These are phyloP conservation scores for Antheraea yamamai DNA, from an alignment of 2,888 invertebrate genomes.

Conservation along the genomic window DNA sequence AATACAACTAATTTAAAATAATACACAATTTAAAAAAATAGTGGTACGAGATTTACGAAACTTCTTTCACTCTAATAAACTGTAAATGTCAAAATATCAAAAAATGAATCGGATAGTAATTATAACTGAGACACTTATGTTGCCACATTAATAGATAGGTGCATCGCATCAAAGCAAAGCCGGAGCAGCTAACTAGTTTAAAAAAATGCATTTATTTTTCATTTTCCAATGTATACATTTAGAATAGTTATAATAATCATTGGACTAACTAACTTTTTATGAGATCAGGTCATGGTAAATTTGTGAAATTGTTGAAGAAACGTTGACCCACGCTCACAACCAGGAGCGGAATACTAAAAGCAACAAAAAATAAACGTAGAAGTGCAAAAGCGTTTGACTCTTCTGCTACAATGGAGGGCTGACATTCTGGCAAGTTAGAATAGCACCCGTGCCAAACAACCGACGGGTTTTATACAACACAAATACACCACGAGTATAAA, in stretches of 20 bases:
- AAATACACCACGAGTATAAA: constrained; percentile 38
- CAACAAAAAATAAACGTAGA: constrained; percentile 31
- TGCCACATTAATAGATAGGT: too few relatives aligned
- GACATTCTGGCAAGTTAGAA: constrained; percentile 48
- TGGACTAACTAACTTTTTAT: neutral
- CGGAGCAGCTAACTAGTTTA: too few relatives aligned
- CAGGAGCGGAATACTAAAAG: neutral
- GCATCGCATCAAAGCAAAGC: too few relatives aligned
- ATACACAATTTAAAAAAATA: too few relatives aligned
- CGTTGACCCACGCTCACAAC: neutral
- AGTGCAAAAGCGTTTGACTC: constrained; percentile 56
- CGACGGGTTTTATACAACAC: constrained; percentile 54
- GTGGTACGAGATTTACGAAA: too few relatives aligned
- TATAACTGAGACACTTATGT: too few relatives aligned
- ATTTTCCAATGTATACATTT: neutral
- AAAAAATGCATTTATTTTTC: neutral
- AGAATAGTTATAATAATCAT: neutral
- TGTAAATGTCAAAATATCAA: too few relatives aligned
- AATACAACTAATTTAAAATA: too few relatives aligned
- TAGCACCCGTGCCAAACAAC: constrained; percentile 60
- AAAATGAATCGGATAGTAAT: too few relatives aligned
- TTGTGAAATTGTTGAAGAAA: neutral
- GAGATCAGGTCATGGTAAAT: neutral
- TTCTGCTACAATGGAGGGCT: constrained; percentile 53
- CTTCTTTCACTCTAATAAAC: too few relatives aligned